Percentiles rank a stretch among this genome's conserved stretches.
These are phyloP conservation scores for Sinhomidia bicolor DNA, from an alignment of 2,888 invertebrate genomes.

Conservation along the genomic window DNA sequence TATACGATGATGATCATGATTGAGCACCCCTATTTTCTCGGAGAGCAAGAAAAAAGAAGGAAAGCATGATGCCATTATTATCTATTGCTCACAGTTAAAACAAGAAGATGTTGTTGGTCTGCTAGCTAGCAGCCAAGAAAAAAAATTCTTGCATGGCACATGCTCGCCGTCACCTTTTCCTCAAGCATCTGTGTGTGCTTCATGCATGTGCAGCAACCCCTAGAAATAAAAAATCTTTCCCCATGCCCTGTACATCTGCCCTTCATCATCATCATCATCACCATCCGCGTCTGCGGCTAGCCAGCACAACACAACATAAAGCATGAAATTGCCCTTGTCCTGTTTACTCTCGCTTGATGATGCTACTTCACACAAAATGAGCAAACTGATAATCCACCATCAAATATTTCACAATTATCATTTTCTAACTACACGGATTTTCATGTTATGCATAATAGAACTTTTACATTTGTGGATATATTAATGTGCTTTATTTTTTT, in stretches of 20 bases:
- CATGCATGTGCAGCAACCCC: not conserved
- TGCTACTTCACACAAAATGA: conserved; percentile 11
- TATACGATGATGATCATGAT: not conserved
- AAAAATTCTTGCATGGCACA: not conserved
- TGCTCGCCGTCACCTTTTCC: conserved; percentile 28
- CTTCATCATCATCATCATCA: conserved; percentile 7
- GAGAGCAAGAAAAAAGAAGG: not conserved
- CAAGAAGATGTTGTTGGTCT: not conserved
- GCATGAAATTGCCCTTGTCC: conserved; percentile 7
- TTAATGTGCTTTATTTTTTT: not conserved
- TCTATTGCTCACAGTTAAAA: too few species aligned
- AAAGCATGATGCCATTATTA: too few species aligned
- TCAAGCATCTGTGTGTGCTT: not conserved
- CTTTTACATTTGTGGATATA: not conserved
- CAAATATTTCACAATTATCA: conserved; percentile 37
- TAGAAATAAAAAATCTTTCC: conserved; percentile 13
- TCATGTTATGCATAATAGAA: conserved; percentile 1
- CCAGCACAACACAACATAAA: not conserved
- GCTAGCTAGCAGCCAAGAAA: not conserved
- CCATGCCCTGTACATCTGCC: conserved; percentile 50
- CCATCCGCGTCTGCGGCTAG: not conserved
- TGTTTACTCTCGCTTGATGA: not conserved
- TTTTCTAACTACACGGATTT: conserved; percentile 28
- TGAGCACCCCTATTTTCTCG: conserved; percentile 18
- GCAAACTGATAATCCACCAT: conserved; percentile 18